Base-by-base conservation (phyloP, 2,113 vertebrate genomes). In the Eclectus roratus region DNA sequence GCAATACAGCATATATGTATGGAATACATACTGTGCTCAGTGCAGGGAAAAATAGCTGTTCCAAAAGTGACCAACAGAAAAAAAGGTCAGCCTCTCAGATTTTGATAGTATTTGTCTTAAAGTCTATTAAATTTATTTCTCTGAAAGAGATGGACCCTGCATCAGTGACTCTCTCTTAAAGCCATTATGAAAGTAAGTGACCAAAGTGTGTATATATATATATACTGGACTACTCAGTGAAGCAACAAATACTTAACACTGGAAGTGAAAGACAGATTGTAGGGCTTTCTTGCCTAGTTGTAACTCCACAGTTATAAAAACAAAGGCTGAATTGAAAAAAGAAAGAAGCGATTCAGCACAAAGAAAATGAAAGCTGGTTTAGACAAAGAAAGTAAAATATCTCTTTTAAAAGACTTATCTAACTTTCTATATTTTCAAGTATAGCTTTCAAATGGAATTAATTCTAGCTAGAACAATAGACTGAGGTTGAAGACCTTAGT, bases 1-100 rank as follows among this genome's bases (percentile, higher is more conserved):
- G 80, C 73, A 49, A 21, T 46, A 63, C 24, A 61, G 23, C 16
- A 28, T 35, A 17, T 25, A 6, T 31, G 8, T 52, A 60, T 41
- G n/a, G 41, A 82, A 91, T 8, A 78, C 27, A 17, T 4, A 46
- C 17, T 46, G 49, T 41, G 37, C 63, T 80, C 82, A 44, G 37
- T 14, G 35, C 82, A 49, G 19, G 61, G 73, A 60, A 85, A 90
- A 92, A 68, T 4, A 96, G 49, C 56, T 61, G 4, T 61, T 82
- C 89, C 66, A 37, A 55, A 93, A 93, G n/a, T 64, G 61, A 71
- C 80, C 82, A 53, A 55, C 47, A 80, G 17, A 56, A 68, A 84
- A 86, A 96, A 95, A 95, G 80, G 80, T 96, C 90, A 84, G 11
- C n/a, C 72, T 79, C 77, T 86, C 88, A 81, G 19, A 68, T 86